Base-by-base conservation (phyloP, 2,113 vertebrate genomes). In the Channa maculata region DNA sequence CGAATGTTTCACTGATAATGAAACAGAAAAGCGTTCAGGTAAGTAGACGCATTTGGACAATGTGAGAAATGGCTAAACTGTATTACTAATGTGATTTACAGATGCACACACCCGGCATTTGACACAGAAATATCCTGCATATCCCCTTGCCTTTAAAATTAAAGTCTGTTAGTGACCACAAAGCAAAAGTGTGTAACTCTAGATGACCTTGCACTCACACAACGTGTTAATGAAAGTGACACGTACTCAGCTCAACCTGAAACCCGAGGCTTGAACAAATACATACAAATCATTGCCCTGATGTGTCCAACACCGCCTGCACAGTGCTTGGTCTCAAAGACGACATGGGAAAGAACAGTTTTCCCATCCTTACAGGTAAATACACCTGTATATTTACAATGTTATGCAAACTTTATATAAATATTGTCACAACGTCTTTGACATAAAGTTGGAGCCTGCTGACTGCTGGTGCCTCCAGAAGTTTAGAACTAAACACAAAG, bases 321-420 rank as follows among this genome's bases (percentile, higher is more conserved):
- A 75, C 86, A 65, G 77, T 61, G 33, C 50, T 63, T 2, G 36
- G 5, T 68, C 79, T 84, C 63, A 71, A 44, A 77, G 60, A 51
- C 53, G 2, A 80, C 61, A 24, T 14, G 46, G 48, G 55, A 72
- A 34, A 7, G 52, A 79, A 59, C 39, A 11, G 58, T 6, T 10
- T 52, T n/a, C 36, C 34, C 34, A 14, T 61, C 52, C 14, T 7
- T 55, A 44, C 91, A 92, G 86, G 85, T 92, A 92, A 91, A 93
- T 89, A 93, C 91, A 93, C 92, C 86, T 94, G 90, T 82, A 86
- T 87, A 77, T 91, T 86, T 85, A 78, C 65, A 82, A 81, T 75
- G 82, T 77, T 62, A 83, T 85, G 83, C 86, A 84, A 92, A 91
- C 86, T 52, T 77, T 91, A 77, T 55, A 80, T 91, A 88, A 93